Percentiles rank a stretch among this genome's conserved stretches.
These are phyloP conservation scores for Antheraea assamensis DNA, from an alignment of 2,888 invertebrate genomes.

Conservation along the genomic window DNA sequence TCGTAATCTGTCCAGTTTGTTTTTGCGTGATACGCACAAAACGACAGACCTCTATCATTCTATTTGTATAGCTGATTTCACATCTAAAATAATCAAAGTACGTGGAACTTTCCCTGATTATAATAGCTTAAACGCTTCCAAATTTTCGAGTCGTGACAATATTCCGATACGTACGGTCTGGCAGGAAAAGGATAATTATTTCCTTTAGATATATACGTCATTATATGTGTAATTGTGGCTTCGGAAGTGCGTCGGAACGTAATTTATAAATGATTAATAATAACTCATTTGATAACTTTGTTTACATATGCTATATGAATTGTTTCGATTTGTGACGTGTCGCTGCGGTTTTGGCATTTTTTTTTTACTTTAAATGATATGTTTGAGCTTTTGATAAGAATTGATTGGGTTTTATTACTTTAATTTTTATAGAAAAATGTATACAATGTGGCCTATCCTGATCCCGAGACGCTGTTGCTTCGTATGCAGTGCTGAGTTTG, in stretches of 20 bases:
- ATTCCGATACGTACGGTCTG: not conserved
- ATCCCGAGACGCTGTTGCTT: no score
- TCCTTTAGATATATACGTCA: not conserved
- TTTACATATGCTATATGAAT: not conserved
- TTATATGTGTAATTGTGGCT: slow-evolving; percentile 1
- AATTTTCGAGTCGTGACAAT: slow-evolving; percentile 4
- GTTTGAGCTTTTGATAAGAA: no score
- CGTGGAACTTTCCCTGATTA: not conserved
- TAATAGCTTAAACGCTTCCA: not conserved
- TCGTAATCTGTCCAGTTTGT: no score
- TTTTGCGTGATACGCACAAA: no score
- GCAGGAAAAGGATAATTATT: not conserved
- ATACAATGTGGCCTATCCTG: no score
- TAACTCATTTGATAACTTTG: not conserved
- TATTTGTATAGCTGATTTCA: no score
- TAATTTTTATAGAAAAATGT: no score
- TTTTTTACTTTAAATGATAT: not conserved
- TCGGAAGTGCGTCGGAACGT: not conserved
- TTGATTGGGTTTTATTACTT: no score
- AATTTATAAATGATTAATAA: not conserved
- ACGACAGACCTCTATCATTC: no score
- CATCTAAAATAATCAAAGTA: not conserved
- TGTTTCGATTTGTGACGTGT: not conserved
- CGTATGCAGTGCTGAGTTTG: no score
- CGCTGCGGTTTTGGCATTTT: not conserved